These are phyloP conservation scores for Xenentodon cancila DNA, from an alignment of 2,797 vertebrate species.

Conservation along the genomic window DNA sequence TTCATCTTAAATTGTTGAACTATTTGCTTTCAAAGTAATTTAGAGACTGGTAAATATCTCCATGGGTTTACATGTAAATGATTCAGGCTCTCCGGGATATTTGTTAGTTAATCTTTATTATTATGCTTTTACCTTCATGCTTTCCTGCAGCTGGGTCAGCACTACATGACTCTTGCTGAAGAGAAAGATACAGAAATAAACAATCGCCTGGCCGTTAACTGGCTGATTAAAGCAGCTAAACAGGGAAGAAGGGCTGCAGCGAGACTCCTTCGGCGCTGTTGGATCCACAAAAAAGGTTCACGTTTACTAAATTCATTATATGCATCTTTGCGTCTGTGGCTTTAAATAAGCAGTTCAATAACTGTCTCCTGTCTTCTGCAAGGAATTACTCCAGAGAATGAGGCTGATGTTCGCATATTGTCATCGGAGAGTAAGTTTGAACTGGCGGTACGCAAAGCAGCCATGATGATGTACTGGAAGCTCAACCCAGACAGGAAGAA, in stretches of 20 bases:
- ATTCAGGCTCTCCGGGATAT: too few species aligned
- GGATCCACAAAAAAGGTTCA: slow-evolving; percentile 90
- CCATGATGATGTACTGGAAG: slow-evolving; percentile 96
- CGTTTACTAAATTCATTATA: too few species aligned
- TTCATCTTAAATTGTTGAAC: too few species aligned
- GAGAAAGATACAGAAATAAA: slow-evolving; percentile 87
- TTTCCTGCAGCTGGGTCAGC: slow-evolving; percentile 87
- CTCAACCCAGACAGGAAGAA: slow-evolving; percentile 95
- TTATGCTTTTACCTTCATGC: neutral
- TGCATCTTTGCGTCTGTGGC: neutral
- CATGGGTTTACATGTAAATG: too few species aligned
- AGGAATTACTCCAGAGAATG: slow-evolving; percentile 94
- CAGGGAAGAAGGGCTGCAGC: slow-evolving; percentile 90
- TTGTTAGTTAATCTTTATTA: too few species aligned
- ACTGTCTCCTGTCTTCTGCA: neutral
- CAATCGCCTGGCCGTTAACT: slow-evolving; percentile 85
- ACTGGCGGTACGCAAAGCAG: slow-evolving; percentile 92
- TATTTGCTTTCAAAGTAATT: too few species aligned
- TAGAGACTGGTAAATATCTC: too few species aligned
- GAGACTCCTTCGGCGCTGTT: slow-evolving; percentile 85
- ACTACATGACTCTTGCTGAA: slow-evolving; percentile 88
- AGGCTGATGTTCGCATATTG: slow-evolving; percentile 86
- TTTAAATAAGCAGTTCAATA: neutral
- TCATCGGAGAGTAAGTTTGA: slow-evolving; percentile 92
- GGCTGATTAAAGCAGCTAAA: slow-evolving; percentile 92